Evolutionary conservation across 2,113 vertebrate genomes (phyloP).

Genomic region (Ptychochromis oligacanthus): DNA sequence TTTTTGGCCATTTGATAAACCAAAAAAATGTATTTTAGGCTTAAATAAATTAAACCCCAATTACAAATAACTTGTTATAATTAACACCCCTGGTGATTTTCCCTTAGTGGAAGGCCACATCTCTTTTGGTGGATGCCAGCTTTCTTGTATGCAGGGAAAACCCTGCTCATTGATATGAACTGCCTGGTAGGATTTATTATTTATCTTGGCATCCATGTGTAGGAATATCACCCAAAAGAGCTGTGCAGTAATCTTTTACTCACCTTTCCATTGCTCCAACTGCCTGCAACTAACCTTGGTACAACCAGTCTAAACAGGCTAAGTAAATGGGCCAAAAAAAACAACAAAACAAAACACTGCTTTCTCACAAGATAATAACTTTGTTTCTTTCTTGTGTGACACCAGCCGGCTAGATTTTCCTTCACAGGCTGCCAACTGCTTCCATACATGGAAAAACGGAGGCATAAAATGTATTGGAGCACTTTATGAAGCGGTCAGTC

Average conservation of each 20-base stretch:
- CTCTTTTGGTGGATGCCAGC: not conserved
- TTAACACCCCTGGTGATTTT: not conserved
- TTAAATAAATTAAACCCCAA: not conserved
- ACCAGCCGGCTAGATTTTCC: not conserved
- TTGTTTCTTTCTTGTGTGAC: not conserved
- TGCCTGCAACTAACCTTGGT: not conserved
- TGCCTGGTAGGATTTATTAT: not conserved
- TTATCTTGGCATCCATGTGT: not conserved
- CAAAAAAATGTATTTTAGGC: not conserved
- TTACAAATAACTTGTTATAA: not conserved
- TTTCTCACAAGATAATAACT: not conserved
- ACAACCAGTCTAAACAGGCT: not conserved
- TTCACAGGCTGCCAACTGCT: not conserved
- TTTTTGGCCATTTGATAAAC: not conserved
- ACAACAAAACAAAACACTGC: too few relatives aligned
- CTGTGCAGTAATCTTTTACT: not conserved
- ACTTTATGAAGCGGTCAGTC: not conserved
- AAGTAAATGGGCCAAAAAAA: not conserved
- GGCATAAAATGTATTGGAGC: not conserved
- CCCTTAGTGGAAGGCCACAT: not conserved
- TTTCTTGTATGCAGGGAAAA: not conserved
- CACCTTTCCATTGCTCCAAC: not conserved
- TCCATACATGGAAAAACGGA: not conserved
- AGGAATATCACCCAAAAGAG: too few relatives aligned
- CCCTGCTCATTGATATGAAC: not conserved